Conservation (phyloP, 2,113 vertebrate species). For the Lontra canadensis region DNA sequence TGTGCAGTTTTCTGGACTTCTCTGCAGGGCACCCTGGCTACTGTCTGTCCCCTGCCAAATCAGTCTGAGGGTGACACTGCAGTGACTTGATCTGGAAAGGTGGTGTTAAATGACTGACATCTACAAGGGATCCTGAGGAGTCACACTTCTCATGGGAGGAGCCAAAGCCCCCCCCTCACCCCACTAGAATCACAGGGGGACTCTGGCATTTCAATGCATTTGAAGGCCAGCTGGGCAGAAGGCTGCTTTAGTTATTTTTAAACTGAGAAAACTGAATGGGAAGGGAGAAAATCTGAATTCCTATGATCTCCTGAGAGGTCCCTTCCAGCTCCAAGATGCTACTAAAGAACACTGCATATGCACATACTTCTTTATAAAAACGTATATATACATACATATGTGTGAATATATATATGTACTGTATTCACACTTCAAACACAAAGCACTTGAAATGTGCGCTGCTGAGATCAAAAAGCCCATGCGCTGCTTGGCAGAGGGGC, state of each 20-base stretch:
- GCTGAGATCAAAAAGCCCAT: background rate
- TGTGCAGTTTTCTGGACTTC: background rate
- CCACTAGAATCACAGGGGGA: background rate
- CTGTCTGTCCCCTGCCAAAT: background rate
- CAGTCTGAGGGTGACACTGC: background rate
- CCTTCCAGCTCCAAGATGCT: conserved; percentile 54
- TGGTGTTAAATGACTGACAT: background rate
- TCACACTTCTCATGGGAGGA: background rate
- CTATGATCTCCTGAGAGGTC: conserved; percentile 40
- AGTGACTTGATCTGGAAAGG: background rate
- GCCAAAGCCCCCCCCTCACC: background rate
- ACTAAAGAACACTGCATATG: conserved; percentile 36
- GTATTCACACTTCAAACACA: conserved; percentile 54
- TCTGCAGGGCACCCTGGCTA: background rate
- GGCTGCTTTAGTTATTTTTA: conserved; percentile 49
- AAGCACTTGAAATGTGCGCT: background rate
- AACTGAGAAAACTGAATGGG: conserved; percentile 52
- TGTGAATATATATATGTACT: conserved; percentile 15
- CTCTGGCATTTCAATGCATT: conserved; percentile 16
- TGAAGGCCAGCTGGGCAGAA: conserved; percentile 38
- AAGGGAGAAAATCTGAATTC: conserved; percentile 47
- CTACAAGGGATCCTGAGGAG: background rate
- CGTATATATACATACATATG: background rate
- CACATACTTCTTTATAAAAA: conserved; percentile 51
- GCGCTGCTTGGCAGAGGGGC: background rate